Conservation (phyloP, 2,113 vertebrate species). For the Oryzias woworae region DNA sequence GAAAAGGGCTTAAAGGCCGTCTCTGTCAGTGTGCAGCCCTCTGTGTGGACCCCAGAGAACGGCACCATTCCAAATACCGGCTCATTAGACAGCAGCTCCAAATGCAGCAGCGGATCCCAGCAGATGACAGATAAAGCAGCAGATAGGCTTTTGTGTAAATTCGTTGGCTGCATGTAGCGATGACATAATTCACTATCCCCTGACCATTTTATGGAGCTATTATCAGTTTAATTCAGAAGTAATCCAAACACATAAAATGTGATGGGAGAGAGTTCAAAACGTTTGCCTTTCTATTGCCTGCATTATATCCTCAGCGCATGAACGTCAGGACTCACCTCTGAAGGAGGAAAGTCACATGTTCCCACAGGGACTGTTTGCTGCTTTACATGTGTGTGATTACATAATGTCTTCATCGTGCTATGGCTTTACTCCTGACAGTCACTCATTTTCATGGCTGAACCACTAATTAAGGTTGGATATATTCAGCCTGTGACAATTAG, state of each 20-base stretch:
- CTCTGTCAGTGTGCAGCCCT: slow-evolving; percentile 2
- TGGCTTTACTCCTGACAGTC: slow-evolving; percentile 14
- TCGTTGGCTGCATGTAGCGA: slow-evolving; percentile 51
- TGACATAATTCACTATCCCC: slow-evolving; percentile 61
- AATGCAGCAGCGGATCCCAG: slow-evolving; percentile 42
- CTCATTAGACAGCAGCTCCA: slow-evolving; percentile 49
- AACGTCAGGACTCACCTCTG: slow-evolving; percentile 6
- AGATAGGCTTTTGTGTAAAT: slow-evolving; percentile 46
- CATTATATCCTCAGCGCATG: slow-evolving; percentile 32
- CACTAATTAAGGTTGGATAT: slow-evolving; percentile 39
- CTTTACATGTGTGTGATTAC: slow-evolving; percentile 1
- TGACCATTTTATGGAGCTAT: slow-evolving; percentile 54
- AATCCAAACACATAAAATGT: slow-evolving; percentile 51
- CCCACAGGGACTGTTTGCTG: slow-evolving; percentile 9
- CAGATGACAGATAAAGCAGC: slow-evolving; percentile 50
- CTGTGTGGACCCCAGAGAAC: slow-evolving; percentile 42
- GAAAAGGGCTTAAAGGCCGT: slow-evolving; percentile 17
- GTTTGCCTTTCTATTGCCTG: slow-evolving; percentile 23
- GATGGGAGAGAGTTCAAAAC: slow-evolving; percentile 62
- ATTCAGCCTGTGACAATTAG: slow-evolving; percentile 6
- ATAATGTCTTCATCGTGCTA: neutral
- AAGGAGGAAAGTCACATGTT: slow-evolving; percentile 22
- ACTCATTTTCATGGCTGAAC: slow-evolving; percentile 18
- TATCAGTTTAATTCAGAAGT: slow-evolving; percentile 63
- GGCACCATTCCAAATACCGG: slow-evolving; percentile 20